A percentile compares a stretch with the other conserved stretches of the same genome.
phyloP scores from a whole-genome alignment of 2,797 vertebrate species.

The Babyrousa celebensis region DNA sequence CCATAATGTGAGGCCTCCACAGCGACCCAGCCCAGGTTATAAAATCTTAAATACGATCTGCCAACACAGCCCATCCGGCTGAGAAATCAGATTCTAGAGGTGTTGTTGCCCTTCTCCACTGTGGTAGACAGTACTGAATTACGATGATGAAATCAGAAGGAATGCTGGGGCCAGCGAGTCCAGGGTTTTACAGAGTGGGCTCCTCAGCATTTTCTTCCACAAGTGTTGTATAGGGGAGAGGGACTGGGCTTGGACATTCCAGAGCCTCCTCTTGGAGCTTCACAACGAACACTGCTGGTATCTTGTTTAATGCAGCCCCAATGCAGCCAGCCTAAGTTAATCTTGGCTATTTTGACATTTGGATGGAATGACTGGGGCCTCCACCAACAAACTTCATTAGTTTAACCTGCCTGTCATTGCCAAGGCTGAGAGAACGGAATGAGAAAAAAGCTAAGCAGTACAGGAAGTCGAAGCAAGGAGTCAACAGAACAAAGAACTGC shows the following conservation, averaged over 20 bases:
- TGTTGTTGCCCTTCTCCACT: background rate
- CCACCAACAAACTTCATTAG: background rate
- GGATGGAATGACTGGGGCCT: background rate
- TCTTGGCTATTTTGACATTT: background rate
- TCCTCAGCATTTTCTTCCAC: background rate
- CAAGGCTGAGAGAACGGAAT: background rate
- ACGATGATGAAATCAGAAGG: background rate
- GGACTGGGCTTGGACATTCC: rapidly evolving
- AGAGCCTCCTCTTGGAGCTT: rapidly evolving
- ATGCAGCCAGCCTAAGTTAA: background rate
- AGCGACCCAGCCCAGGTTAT: background rate
- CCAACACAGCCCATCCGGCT: background rate
- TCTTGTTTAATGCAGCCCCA: background rate
- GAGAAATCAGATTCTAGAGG: background rate
- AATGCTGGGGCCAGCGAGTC: rapidly evolving
- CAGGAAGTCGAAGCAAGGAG: background rate
- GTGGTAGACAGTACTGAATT: background rate
- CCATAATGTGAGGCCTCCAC: background rate
- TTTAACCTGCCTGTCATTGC: background rate
- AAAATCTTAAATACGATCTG: background rate
- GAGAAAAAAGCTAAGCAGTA: background rate
- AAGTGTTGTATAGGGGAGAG: too few relatives aligned
- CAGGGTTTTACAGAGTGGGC: rapidly evolving
- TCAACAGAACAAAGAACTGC: background rate
- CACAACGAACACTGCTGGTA: background rate